phyloP scores from a whole-genome alignment of 92 coral and sea anemone genomes.

The Pocillopora meandrina region DNA sequence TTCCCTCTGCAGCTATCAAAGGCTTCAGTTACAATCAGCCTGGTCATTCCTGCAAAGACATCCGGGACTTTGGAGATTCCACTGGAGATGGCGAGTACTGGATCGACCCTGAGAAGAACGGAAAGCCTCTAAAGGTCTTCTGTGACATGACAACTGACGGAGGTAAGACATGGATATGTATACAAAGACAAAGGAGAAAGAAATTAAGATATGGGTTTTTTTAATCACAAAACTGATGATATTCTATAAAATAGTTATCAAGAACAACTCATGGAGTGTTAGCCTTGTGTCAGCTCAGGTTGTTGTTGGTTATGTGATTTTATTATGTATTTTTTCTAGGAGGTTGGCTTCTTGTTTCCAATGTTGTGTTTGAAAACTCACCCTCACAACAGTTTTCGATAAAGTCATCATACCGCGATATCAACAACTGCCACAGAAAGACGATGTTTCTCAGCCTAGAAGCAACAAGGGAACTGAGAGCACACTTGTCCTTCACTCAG shows the following conservation, averaged over 20 bases:
- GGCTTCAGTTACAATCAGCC: neutral
- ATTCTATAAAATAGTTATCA: neutral
- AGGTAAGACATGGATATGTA: neutral
- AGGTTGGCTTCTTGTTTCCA: neutral
- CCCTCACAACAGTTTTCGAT: neutral
- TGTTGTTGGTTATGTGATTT: neutral
- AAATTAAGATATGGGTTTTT: too few relatives aligned
- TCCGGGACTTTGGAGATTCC: too few relatives aligned
- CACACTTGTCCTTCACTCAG: too few relatives aligned
- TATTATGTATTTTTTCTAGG: neutral
- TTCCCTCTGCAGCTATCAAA: neutral
- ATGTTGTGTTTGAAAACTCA: neutral
- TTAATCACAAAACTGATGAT: neutral
- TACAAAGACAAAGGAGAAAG: too few relatives aligned
- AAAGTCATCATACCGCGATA: neutral
- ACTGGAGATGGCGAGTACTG: too few relatives aligned
- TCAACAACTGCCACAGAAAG: neutral
- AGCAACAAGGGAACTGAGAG: too few relatives aligned
- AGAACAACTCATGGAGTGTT: too few relatives aligned
- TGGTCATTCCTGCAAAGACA: neutral
- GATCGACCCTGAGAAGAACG: too few relatives aligned
- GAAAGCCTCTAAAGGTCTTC: too few relatives aligned
- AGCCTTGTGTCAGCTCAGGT: too few relatives aligned
- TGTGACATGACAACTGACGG: slow-evolving; percentile 1
- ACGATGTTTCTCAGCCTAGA: neutral